These are phyloP conservation scores for Platycheirus rosarum DNA, from an alignment of 2,888 invertebrate genomes.

Conservation along the genomic window DNA sequence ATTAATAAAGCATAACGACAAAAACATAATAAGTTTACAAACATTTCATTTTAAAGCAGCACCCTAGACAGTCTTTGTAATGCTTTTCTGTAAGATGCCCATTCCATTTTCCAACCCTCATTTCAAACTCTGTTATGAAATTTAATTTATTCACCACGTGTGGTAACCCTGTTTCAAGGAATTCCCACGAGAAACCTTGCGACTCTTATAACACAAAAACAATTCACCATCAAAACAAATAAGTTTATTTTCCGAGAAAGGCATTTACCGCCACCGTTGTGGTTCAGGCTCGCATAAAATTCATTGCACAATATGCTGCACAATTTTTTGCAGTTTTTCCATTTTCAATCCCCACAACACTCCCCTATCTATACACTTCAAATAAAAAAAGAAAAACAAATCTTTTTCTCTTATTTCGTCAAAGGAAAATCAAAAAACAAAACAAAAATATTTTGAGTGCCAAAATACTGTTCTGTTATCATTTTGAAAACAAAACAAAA, in stretches of 20 bases:
- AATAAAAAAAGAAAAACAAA: conserved; percentile 34
- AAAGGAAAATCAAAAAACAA: conserved; percentile 39
- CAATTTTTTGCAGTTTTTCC: conserved; percentile 1
- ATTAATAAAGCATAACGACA: no score
- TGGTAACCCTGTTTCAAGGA: conserved; percentile 20
- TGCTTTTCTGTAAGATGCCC: no score
- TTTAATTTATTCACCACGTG: not conserved
- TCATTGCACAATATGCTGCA: conserved; percentile 29
- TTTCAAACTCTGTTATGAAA: no score
- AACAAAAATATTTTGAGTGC: conserved; percentile 43
- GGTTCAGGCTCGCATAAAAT: conserved; percentile 32
- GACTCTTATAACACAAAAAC: conserved; percentile 13
- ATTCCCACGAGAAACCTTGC: conserved; percentile 20
- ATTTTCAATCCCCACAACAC: not conserved
- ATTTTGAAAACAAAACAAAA: conserved; percentile 65
- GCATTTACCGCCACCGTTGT: conserved; percentile 46
- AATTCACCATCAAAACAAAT: conserved; percentile 30
- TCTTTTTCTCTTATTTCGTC: conserved; percentile 26
- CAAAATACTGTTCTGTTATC: conserved; percentile 66
- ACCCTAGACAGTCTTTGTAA: no score
- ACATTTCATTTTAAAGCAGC: no score
- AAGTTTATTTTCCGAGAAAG: conserved; percentile 36
- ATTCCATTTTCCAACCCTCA: no score
- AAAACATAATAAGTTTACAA: no score
- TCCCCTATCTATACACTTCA: not conserved